Percentiles rank a stretch among this genome's conserved stretches.
Conservation (phyloP, 1,140 invertebrate species). For the Chironomus striatipennis region DNA sequence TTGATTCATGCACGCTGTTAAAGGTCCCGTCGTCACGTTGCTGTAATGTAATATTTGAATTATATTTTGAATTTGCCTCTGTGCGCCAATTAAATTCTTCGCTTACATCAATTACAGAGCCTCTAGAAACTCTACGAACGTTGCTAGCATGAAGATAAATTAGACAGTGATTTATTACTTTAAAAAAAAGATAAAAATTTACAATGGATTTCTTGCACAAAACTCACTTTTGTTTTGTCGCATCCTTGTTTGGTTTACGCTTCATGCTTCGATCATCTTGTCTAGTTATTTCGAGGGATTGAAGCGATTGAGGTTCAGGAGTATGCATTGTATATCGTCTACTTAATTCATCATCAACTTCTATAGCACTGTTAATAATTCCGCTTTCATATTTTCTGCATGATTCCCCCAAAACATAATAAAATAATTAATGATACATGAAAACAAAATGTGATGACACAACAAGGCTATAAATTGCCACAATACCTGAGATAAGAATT, state of each 20-base stretch:
- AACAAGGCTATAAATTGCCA: neutral
- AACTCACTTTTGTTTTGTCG: neutral
- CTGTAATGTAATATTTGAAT: neutral
- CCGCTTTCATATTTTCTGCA: neutral
- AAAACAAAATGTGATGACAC: neutral
- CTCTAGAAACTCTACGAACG: neutral
- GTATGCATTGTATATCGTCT: neutral
- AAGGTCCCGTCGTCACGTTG: neutral
- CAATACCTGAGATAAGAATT: neutral
- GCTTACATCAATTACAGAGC: neutral
- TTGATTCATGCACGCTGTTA: neutral
- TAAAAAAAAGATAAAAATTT: neutral
- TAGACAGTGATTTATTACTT: neutral
- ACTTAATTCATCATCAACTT: neutral
- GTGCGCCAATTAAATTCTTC: neutral
- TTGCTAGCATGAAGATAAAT: neutral
- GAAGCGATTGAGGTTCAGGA: neutral
- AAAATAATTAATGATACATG: neutral
- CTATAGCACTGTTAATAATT: neutral
- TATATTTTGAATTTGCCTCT: neutral
- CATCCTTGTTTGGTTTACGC: neutral
- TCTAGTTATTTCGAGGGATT: neutral
- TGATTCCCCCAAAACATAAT: neutral
- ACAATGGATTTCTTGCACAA: no score
- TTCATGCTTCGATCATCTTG: no score